Percentiles rank a stretch among this genome's conserved stretches.
phyloP scores from a whole-genome alignment of 2,888 invertebrate species.

The Cactoblastis cactorum region DNA sequence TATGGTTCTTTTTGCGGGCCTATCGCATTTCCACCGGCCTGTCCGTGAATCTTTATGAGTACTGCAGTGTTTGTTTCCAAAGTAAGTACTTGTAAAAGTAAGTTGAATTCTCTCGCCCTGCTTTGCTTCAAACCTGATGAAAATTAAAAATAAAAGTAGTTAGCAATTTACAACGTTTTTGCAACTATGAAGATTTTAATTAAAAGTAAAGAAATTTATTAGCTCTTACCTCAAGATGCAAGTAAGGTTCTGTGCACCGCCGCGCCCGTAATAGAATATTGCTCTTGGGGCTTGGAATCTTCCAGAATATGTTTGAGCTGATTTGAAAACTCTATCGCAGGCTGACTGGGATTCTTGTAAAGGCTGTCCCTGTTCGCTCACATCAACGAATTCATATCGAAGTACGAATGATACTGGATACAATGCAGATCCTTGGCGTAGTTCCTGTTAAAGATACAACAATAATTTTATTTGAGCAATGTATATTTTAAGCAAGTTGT shows the following conservation, averaged over 20 bases:
- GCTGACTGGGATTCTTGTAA: conserved; percentile 78
- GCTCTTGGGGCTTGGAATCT: conserved; percentile 87
- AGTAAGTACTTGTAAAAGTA: conserved; percentile 83
- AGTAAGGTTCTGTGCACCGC: conserved; percentile 86
- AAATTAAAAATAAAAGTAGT: conserved; percentile 16
- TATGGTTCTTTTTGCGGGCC: conserved; percentile 63
- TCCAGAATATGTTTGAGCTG: conserved; percentile 77
- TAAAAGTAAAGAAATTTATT: conserved; percentile 13
- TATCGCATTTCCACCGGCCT: conserved; percentile 85
- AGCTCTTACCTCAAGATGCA: conserved; percentile 82
- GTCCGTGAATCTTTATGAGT: conserved; percentile 83
- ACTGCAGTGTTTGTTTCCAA: conserved; percentile 84
- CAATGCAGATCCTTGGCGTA: conserved; percentile 88
- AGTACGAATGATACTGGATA: conserved; percentile 88
- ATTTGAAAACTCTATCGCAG: conserved; percentile 82
- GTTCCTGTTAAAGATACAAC: conserved; percentile 58
- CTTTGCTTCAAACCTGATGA: conserved; percentile 82
- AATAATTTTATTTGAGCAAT: not conserved
- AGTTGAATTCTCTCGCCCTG: conserved; percentile 84
- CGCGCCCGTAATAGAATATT: conserved; percentile 90
- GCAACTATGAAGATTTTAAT: conserved; percentile 9
- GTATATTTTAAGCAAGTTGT: no score
- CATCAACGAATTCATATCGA: conserved; percentile 90
- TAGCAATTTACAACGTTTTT: conserved; percentile 1
- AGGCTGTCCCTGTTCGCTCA: conserved; percentile 82